Evolutionary conservation across 2,888 invertebrate species (phyloP).

Genomic region (Leptinotarsa juncta): DNA sequence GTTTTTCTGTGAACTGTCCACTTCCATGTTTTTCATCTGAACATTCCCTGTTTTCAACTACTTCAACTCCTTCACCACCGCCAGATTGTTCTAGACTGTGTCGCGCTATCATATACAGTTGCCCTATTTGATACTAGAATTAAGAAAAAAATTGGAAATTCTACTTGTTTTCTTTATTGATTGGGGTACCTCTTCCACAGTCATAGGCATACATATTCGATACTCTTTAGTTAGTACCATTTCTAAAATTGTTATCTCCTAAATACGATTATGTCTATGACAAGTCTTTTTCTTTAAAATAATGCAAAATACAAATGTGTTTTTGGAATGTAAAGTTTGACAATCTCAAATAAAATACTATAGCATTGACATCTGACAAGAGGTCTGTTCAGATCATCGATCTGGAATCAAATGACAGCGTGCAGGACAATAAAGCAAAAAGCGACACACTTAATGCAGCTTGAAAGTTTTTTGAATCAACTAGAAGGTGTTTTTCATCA

Average conservation of each 20-base stretch:
- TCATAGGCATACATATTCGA: constrained; percentile 91
- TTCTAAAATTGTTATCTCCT: background rate
- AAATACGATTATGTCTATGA: background rate
- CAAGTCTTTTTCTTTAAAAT: too few relatives aligned
- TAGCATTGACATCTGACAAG: too few relatives aligned
- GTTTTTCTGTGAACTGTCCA: constrained; percentile 91
- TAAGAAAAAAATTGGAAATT: constrained; percentile 44
- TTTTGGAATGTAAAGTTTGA: too few relatives aligned
- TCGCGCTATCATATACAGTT: constrained; percentile 94
- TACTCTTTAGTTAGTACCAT: constrained; percentile 93
- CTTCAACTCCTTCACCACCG: constrained; percentile 92
- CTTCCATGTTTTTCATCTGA: constrained; percentile 82
- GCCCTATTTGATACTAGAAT: constrained; percentile 87
- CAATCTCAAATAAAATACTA: too few relatives aligned
- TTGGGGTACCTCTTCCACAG: constrained; percentile 84
- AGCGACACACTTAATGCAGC: too few relatives aligned
- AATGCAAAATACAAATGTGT: too few relatives aligned
- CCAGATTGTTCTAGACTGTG: constrained; percentile 93
- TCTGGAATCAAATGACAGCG: too few relatives aligned
- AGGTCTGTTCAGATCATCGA: too few relatives aligned
- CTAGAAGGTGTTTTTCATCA: too few relatives aligned
- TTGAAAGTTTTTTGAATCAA: too few relatives aligned
- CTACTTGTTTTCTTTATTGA: constrained; percentile 25
- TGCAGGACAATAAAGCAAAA: too few relatives aligned
- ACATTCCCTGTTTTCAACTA: constrained; percentile 84